Evolutionary conservation across 2,888 invertebrate species (phyloP).

Genomic region (Gandaritis pyraliata): DNA sequence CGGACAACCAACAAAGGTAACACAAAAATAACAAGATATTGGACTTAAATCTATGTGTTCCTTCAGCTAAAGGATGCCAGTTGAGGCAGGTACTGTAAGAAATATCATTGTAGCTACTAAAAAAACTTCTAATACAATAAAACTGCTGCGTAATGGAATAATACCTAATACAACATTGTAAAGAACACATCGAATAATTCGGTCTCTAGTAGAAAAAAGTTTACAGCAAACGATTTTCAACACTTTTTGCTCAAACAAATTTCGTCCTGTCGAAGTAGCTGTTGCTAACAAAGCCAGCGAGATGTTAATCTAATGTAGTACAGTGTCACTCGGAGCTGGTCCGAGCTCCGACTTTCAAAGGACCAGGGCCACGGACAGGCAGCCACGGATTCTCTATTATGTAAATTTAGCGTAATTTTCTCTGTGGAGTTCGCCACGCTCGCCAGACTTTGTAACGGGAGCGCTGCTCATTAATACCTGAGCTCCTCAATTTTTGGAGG

Average conservation of each 20-base stretch:
- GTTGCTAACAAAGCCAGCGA: constrained; percentile 76
- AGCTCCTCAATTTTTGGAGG: constrained; percentile 62
- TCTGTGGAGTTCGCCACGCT: constrained; percentile 64
- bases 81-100: no score
- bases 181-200: no score
- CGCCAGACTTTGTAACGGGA: constrained; percentile 78
- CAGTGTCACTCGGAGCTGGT: constrained; percentile 75
- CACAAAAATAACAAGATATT: no score
- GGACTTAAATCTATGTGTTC: no score
- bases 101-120: no score
- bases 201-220: no score
- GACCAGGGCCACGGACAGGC: constrained; percentile 57
- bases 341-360: constrained; percentile 76
- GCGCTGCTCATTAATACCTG: constrained; percentile 76
- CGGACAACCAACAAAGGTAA: no score
- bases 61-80: no score
- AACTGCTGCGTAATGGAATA: no score
- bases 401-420: constrained; percentile 82
- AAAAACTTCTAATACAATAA: no score
- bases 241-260: constrained; percentile 67
- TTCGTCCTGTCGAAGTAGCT: constrained; percentile 64
- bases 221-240: constrained; percentile 36
- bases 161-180: no score
- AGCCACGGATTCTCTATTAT: constrained; percentile 83
- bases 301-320: constrained; percentile 82